Base-by-base conservation (phyloP, 2,888 invertebrate genomes). In the Mechanitis mazaeus region DNA sequence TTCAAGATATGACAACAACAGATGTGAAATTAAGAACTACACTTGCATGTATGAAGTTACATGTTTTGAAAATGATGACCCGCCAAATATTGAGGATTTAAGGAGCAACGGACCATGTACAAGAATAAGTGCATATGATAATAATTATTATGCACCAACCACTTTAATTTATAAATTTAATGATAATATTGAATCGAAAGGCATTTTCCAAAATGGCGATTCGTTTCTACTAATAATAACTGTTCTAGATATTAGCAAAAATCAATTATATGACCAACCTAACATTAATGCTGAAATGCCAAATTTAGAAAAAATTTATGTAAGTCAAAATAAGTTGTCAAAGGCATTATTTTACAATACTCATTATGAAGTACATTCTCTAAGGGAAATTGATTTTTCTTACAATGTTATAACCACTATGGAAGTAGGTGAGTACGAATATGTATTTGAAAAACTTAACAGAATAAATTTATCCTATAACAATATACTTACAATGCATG, bases 401-500 rank as follows among this genome's bases (percentile, higher is more conserved):
- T 66, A 79, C 59, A 87, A 86, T 61, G 68, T 46, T 3, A 83
- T 87, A 11, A 70, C 55, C 45, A 61, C 68, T 42, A 75, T 84
- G 12, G 58, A 64, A 57, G 61, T 72, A 0, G 54, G 65, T 20
- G 45, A 62, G 2, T 58, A 53, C 12, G 35, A 71, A 28, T 55
- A 68, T 42, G 46, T 60, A 2, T 84, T 71, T 56, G 69, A 20
- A 20, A 69, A 63, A 0, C 61, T 86, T n/a, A 70, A 64, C 42
- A 72, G 61, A 33, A 65, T 86, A 9, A 76, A 83, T 60, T 64
- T 86, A 28, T 80, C 85, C 0, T 69, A 81, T 59, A 86, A 86
- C 65, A 68, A 76, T 58, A 60, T 87, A 2, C 68, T 71, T 0
- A 60, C 66, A 35, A 66, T 85, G 45, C 71, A 77, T 3, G 78